Evolutionary conservation across 2,113 vertebrate genomes (phyloP), one percentile per base, ranked within the genome.

Genomic region (Prochilodus magdalenae): DNA sequence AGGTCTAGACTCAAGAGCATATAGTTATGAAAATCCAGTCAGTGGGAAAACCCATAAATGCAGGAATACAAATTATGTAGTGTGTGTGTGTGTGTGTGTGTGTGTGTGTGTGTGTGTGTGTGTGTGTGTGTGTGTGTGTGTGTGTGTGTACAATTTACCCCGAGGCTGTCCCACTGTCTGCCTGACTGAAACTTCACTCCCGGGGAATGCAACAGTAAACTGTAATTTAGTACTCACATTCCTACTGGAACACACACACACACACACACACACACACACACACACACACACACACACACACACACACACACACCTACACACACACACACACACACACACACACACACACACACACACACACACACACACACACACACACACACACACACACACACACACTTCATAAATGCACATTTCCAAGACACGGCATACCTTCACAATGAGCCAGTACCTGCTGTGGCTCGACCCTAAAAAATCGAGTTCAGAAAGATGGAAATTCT

Each of bases 191-290:
- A 66, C 49, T 49, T 57, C 47, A 74, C 49, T 59, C 33, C 20
- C 49, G n/a, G 66, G 75, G 51, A 73, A 77, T 78, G 26, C 59
- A 77, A 62, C 29, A 53, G 51, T 65, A 59, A 73, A 20, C 47
- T 74, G 36, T 59, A 30, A 66, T 66, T 83, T 79, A 8, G 40
- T 7, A 10, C 47, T 24, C 44, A 44, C 29, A 73, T 63, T 36
- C 12, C 12, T 14, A 36, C 20, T 22, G 30, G 27, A 59, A 7
- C 24, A 36, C 24, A 40, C 53, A 30, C 57, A 60, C 18, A 55
- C 53, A 55, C 53, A 55, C 18, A 22, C 53, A 20, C 51, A 20
- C 51, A 20, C 51, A 20, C 51, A 55, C 51, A 55, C 36, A 36
- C 36, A 36, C 36, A 20, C 51, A 20, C 51, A 55, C 51, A 55